A percentile compares a stretch with the other conserved stretches of the same genome.
Evolutionary conservation across 2,113 vertebrate species (phyloP).

Genomic region (Mohoua ochrocephala): DNA sequence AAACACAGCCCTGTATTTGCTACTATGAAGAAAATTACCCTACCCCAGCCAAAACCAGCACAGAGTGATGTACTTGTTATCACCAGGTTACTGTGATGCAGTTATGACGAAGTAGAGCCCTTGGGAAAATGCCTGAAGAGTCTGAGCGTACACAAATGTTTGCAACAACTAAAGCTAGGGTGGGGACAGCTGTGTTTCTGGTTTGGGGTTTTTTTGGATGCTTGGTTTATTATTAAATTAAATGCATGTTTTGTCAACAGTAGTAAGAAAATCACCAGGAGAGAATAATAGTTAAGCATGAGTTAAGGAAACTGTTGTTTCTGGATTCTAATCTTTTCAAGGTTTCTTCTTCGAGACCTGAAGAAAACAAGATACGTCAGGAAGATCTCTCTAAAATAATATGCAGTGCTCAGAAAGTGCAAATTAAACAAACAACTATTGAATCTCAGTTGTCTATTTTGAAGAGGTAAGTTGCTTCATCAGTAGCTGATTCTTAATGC

Average conservation of each 20-base stretch:
- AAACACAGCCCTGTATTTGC: accelerated
- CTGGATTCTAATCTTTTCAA: slow-evolving; percentile 55
- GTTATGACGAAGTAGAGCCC: background rate
- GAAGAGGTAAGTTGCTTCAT: slow-evolving; percentile 78
- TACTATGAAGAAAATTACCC: background rate
- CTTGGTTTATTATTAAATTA: background rate
- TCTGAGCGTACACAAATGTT: background rate
- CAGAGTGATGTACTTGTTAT: background rate
- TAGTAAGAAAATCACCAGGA: background rate
- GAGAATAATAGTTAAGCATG: background rate
- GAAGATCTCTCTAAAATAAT: slow-evolving; percentile 92
- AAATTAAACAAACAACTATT: slow-evolving; percentile 89
- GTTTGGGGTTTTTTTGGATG: background rate
- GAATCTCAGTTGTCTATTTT: slow-evolving; percentile 85
- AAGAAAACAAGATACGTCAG: slow-evolving; percentile 88
- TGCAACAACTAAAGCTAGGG: background rate
- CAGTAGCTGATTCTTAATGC: background rate
- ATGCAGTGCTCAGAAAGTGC: slow-evolving; percentile 86
- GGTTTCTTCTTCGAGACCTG: slow-evolving; percentile 89
- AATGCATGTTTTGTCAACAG: background rate
- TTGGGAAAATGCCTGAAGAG: background rate
- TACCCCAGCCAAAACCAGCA: background rate
- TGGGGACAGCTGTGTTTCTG: background rate
- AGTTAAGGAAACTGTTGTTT: background rate
- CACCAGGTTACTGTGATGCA: background rate